phyloP scores from a whole-genome alignment of 2,797 vertebrate species.

The Xerus rutilus region DNA sequence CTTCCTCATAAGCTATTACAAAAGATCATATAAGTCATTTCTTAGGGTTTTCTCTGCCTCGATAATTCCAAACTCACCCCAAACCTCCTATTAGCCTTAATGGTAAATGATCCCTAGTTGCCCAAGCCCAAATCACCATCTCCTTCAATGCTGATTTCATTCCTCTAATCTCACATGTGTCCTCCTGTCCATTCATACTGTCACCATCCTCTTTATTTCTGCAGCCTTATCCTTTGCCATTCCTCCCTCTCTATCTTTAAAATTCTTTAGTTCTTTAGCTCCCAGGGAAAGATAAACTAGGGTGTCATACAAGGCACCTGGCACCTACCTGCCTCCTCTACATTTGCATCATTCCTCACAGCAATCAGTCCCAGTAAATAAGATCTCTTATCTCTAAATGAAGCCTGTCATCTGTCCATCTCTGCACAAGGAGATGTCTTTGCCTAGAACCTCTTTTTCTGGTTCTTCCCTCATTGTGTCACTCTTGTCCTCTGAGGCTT shows the following conservation, averaged over 20 bases:
- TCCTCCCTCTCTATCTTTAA: neutral
- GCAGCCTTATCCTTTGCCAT: neutral
- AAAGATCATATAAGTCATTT: slow-evolving; percentile 21
- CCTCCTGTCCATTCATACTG: neutral
- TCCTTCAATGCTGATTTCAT: neutral
- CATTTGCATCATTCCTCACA: neutral
- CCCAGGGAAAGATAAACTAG: neutral
- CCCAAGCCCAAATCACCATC: neutral
- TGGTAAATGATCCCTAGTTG: neutral
- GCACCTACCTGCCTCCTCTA: neutral
- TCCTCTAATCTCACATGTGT: neutral
- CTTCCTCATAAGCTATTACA: neutral
- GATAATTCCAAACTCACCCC: neutral
- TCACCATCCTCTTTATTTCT: neutral
- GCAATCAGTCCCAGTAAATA: neutral
- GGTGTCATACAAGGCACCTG: neutral
- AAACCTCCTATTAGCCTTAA: neutral
- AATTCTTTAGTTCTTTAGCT: neutral
- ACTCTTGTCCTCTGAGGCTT: neutral
- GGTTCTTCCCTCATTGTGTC: neutral
- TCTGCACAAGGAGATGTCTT: neutral
- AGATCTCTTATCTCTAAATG: neutral
- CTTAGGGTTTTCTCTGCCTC: neutral
- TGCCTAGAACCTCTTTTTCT: neutral
- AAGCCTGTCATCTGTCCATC: neutral